Evolutionary conservation across 2,888 invertebrate genomes (phyloP).

Genomic region (Athalia cordata): DNA sequence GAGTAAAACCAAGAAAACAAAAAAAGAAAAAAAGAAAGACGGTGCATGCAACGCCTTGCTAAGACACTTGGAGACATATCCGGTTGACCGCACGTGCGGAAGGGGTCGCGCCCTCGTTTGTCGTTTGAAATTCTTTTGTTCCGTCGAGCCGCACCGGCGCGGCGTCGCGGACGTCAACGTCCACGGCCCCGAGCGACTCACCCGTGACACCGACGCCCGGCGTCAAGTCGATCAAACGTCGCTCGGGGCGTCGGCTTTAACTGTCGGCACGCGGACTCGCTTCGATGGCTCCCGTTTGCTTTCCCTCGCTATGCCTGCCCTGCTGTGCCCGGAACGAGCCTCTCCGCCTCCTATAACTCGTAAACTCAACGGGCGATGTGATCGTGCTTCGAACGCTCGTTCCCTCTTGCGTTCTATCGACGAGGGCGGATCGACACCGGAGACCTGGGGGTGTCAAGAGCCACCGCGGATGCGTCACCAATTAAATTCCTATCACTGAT

Average conservation of each 20-base stretch:
- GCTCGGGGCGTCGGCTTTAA: constrained; percentile 37
- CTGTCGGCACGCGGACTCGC: constrained; percentile 41
- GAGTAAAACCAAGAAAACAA: not conserved
- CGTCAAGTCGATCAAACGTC: constrained; percentile 45
- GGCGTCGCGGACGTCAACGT: not conserved
- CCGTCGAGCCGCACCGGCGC: constrained; percentile 44
- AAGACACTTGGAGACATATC: constrained; percentile 52
- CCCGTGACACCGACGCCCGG: constrained; percentile 25
- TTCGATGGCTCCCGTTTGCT: constrained; percentile 35
- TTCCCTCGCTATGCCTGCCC: not conserved
- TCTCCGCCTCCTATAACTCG: constrained; percentile 16
- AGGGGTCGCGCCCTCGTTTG: constrained; percentile 58
- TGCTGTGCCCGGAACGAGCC: constrained; percentile 20
- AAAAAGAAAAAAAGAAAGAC: not conserved
- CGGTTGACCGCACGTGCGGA: constrained; percentile 65
- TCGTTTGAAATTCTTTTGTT: constrained; percentile 68
- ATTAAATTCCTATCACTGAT: constrained; percentile 42
- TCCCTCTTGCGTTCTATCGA: constrained; percentile 20
- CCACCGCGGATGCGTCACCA: constrained; percentile 19
- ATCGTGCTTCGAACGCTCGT: not conserved
- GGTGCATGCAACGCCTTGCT: not conserved
- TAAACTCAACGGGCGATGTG: constrained; percentile 32
- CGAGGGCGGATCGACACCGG: constrained; percentile 14
- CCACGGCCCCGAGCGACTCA: constrained; percentile 50
- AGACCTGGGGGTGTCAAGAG: constrained; percentile 13